Conservation (phyloP, 2,113 vertebrate genomes). For the Ammospiza nelsoni region DNA sequence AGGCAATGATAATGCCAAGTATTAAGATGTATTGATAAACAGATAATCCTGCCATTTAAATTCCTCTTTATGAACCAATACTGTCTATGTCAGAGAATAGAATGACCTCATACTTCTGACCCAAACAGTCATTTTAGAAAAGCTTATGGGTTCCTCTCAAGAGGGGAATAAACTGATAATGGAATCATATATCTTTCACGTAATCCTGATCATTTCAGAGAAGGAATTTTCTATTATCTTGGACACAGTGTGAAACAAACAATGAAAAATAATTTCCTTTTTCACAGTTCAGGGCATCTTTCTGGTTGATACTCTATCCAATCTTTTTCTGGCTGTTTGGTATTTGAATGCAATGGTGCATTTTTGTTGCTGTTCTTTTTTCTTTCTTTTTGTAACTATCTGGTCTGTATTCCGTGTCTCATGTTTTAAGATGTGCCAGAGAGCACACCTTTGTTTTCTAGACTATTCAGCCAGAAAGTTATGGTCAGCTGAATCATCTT, state of each 20-base stretch:
- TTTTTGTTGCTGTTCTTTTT: neutral
- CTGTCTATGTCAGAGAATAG: neutral
- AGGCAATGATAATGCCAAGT: neutral
- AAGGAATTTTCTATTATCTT: neutral
- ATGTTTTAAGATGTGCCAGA: neutral
- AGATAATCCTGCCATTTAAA: neutral
- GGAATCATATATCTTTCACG: neutral
- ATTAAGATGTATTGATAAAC: neutral
- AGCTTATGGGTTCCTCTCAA: neutral
- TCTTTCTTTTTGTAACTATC: neutral
- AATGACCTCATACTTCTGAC: neutral
- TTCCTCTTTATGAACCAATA: conserved; percentile 19
- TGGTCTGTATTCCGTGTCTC: neutral
- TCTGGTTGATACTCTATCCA: neutral
- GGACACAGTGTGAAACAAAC: neutral
- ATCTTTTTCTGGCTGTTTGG: neutral
- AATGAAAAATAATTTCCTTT: conserved; percentile 20
- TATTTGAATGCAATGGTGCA: neutral
- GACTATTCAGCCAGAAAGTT: neutral
- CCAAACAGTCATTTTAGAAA: conserved; percentile 13
- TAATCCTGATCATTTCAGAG: conserved; percentile 4
- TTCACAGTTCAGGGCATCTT: neutral
- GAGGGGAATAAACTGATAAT: conserved; percentile 2
- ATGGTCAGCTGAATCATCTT: neutral
- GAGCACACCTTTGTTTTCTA: neutral